Evolutionary conservation across 2,113 vertebrate genomes (phyloP).

Genomic region (Onychostruthus taczanowskii): DNA sequence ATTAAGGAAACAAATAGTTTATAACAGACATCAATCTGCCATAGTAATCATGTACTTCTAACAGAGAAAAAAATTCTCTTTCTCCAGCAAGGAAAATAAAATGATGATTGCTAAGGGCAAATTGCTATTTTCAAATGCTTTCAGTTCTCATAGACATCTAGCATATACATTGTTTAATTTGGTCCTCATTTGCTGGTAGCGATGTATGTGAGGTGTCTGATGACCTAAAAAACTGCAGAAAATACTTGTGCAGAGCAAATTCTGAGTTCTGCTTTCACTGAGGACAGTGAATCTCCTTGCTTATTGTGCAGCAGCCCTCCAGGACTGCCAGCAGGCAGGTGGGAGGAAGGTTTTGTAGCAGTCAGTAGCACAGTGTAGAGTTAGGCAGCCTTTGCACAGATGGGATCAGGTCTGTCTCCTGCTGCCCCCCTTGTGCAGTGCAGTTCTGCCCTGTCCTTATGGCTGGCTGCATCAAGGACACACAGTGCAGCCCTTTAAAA

Average conservation of each 20-base stretch:
- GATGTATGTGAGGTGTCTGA: neutral
- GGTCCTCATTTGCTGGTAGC: neutral
- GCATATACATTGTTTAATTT: neutral
- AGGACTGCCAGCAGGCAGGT: neutral
- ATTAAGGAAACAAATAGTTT: neutral
- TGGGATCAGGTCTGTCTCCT: neutral
- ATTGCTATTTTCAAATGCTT: neutral
- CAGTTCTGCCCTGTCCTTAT: neutral
- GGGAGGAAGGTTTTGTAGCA: neutral
- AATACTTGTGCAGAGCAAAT: neutral
- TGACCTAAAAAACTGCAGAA: neutral
- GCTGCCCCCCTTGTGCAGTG: neutral
- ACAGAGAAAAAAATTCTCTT: neutral
- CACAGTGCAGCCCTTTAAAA: neutral
- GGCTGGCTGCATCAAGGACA: neutral
- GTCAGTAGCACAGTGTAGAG: neutral
- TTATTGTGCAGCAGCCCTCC: neutral
- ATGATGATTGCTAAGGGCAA: neutral
- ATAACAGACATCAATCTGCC: neutral
- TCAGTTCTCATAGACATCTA: neutral
- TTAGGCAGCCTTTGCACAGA: neutral
- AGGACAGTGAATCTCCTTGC: neutral
- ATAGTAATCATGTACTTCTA: neutral
- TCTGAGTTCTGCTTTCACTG: neutral
- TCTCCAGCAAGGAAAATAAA: neutral